Conservation (phyloP, 2,113 vertebrate genomes). For the Pluvianellus socialis region DNA sequence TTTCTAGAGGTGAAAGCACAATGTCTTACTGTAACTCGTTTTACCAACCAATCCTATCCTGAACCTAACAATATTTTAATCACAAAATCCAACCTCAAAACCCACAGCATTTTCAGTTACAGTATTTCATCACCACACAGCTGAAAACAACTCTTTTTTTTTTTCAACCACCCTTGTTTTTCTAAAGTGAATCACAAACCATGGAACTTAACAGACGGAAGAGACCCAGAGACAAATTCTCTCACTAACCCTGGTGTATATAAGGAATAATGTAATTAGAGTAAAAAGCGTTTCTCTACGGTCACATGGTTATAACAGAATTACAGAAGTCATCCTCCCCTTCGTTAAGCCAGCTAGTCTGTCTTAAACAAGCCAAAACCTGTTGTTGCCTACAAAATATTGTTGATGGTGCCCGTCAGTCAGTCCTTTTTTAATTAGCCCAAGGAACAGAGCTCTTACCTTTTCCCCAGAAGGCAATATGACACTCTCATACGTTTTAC, state of each 20-base stretch:
- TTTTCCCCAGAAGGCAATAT: background rate
- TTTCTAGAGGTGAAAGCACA: constrained; percentile 65
- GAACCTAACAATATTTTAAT: constrained; percentile 67
- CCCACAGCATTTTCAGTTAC: constrained; percentile 71
- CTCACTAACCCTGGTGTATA: background rate
- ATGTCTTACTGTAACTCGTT: constrained; percentile 60
- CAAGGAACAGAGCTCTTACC: background rate
- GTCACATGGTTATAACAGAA: background rate
- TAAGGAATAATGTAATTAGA: background rate
- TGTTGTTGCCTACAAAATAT: background rate
- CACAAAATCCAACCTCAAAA: constrained; percentile 73
- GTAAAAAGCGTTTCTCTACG: background rate
- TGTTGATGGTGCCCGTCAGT: background rate
- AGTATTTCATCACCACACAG: constrained; percentile 66
- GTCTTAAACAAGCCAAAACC: background rate
- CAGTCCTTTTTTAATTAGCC: background rate
- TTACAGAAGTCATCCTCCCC: background rate
- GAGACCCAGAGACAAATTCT: constrained; percentile 6
- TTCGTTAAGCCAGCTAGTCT: background rate
- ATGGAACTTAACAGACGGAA: constrained; percentile 41
- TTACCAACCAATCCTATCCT: constrained; percentile 49
- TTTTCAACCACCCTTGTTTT: constrained; percentile 59
- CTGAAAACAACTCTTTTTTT: constrained; percentile 58
- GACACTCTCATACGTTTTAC: background rate
- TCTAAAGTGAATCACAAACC: constrained; percentile 57